These are phyloP conservation scores for Elgaria multicarinata DNA, from an alignment of 2,113 vertebrate species.

Conservation along the genomic window DNA sequence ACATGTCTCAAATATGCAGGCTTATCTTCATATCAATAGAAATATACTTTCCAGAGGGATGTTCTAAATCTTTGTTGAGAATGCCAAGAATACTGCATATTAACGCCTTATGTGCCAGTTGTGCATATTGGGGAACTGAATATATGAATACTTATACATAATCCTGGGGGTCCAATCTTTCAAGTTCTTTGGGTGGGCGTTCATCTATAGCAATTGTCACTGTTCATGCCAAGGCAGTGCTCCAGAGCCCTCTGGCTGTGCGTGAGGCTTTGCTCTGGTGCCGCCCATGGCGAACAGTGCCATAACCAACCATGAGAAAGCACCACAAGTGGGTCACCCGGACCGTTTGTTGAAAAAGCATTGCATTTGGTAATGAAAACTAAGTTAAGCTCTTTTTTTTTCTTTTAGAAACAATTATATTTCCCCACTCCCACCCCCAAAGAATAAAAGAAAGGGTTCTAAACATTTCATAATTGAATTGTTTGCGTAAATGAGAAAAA, in stretches of 20 bases:
- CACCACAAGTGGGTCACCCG: neutral
- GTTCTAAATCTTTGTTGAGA: slow-evolving; percentile 24
- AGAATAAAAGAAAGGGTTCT: neutral
- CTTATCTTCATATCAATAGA: slow-evolving; percentile 32
- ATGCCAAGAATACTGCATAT: slow-evolving; percentile 12
- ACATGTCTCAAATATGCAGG: slow-evolving; percentile 70
- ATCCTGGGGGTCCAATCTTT: neutral
- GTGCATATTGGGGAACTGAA: neutral
- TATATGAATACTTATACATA: slow-evolving; percentile 15
- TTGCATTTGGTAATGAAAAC: neutral
- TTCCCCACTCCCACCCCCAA: neutral
- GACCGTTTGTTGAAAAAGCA: accelerated
- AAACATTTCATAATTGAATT: neutral
- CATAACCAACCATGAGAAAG: neutral
- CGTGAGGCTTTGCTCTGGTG: neutral
- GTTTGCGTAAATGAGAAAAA: neutral
- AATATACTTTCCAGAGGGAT: slow-evolving; percentile 54
- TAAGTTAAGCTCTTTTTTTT: neutral
- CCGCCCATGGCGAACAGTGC: neutral
- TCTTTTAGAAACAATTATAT: neutral
- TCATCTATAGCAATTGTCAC: neutral
- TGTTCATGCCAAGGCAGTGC: neutral
- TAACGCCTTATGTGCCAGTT: slow-evolving; percentile 48
- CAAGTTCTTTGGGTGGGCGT: neutral
- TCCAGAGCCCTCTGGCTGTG: neutral